phyloP scores from a whole-genome alignment of 2,888 invertebrate genomes.

The Archips crataeganus region DNA sequence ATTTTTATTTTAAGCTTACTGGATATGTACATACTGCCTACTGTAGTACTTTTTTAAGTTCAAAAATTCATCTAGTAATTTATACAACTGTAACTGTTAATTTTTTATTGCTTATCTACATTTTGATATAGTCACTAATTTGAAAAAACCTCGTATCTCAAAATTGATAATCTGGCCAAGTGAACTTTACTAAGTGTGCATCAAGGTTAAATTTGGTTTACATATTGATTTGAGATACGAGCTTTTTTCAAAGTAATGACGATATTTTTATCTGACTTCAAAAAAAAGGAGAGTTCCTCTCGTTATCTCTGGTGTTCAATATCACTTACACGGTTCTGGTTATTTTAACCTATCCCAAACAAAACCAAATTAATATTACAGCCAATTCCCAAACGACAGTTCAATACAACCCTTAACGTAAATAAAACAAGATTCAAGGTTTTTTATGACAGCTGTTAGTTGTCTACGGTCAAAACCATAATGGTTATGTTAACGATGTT shows the following conservation, averaged over 20 bases:
- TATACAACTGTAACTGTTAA: neutral
- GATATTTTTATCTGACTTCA: conserved; percentile 5
- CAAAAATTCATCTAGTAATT: neutral
- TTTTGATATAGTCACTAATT: no score
- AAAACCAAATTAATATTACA: conserved; percentile 16
- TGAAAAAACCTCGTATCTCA: no score
- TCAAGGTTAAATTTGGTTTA: no score
- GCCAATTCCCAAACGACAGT: neutral
- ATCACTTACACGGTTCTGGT: conserved; percentile 31
- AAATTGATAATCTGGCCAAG: no score
- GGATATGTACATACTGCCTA: no score
- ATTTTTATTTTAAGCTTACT: no score
- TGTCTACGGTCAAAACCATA: conserved; percentile 48
- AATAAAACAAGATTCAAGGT: neutral
- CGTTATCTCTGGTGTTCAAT: conserved; percentile 32
- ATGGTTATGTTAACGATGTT: conserved; percentile 48
- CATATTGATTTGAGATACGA: no score
- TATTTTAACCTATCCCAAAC: conserved; percentile 10
- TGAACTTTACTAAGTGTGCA: no score
- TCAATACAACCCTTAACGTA: conserved; percentile 1
- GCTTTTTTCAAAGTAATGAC: no score
- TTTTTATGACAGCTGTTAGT: neutral
- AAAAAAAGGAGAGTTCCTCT: conserved; percentile 9
- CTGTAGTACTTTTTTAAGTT: neutral
- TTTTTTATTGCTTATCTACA: neutral